Conservation (phyloP, 2,113 vertebrate species). For the Campylomormyrus numenius region DNA sequence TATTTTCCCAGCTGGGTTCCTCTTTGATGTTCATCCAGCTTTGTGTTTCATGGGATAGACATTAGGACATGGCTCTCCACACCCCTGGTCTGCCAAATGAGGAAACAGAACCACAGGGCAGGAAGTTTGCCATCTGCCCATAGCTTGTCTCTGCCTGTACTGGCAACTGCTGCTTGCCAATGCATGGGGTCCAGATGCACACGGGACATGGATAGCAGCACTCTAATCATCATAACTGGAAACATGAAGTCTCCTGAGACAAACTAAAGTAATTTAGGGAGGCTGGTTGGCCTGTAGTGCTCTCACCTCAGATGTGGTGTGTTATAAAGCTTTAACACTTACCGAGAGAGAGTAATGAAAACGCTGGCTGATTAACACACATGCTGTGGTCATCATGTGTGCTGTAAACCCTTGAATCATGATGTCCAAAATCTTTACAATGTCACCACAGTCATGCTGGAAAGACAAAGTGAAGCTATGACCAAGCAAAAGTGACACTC, state of each 20-base stretch:
- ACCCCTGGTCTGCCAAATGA: background rate
- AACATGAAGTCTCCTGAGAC: background rate
- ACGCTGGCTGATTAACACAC: background rate
- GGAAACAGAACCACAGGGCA: conserved; percentile 1
- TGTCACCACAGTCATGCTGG: background rate
- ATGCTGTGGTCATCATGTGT: background rate
- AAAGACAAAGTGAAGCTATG: background rate
- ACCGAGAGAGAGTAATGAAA: background rate
- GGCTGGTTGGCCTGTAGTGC: background rate
- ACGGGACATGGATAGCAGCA: background rate
- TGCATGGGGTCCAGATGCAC: background rate
- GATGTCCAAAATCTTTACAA: background rate
- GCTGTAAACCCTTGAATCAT: background rate
- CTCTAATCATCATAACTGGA: conserved; percentile 6
- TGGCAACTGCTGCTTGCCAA: background rate
- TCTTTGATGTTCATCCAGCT: conserved; percentile 4
- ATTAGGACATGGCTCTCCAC: background rate
- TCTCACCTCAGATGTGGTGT: background rate
- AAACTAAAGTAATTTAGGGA: background rate
- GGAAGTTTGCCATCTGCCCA: conserved; percentile 4
- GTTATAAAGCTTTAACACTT: background rate
- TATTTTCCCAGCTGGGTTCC: background rate
- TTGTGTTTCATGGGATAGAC: background rate
- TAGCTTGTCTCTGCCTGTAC: background rate
- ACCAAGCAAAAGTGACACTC: background rate